These are phyloP conservation scores for Lepus americanus DNA, from an alignment of 2,113 vertebrate genomes.

Conservation along the genomic window DNA sequence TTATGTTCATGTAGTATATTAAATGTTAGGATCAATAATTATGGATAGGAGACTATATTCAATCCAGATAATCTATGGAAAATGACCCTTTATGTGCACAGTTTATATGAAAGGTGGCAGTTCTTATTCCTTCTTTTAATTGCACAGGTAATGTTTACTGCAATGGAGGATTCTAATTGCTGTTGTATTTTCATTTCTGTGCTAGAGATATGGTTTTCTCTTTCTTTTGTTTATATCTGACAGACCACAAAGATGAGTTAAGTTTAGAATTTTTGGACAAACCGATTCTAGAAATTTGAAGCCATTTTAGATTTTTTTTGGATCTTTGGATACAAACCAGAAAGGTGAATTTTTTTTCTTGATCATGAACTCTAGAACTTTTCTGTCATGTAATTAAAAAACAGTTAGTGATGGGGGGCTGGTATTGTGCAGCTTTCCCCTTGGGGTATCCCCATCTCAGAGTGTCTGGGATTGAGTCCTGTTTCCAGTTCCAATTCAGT, in stretches of 20 bases:
- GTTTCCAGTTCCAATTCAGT: too few relatives aligned
- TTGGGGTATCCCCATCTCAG: too few relatives aligned
- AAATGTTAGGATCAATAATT: not conserved
- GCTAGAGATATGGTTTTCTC: not conserved
- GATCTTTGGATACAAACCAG: not conserved
- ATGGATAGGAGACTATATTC: not conserved
- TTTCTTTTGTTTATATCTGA: constrained; percentile 52
- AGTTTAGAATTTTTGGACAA: constrained; percentile 13
- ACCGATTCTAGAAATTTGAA: constrained; percentile 14
- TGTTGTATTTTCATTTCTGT: constrained; percentile 17
- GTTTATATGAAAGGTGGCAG: not conserved
- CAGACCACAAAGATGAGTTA: constrained; percentile 6
- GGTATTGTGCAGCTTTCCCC: too few relatives aligned
- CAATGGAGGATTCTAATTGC: not conserved
- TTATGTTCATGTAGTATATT: not conserved
- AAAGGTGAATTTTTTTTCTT: not conserved
- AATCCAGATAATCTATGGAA: not conserved
- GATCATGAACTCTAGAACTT: not conserved
- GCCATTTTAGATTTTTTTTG: constrained; percentile 56
- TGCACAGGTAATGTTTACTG: not conserved
- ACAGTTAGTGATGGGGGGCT: not conserved
- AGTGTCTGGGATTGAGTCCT: too few relatives aligned
- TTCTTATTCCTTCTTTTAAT: not conserved
- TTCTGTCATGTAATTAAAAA: not conserved
- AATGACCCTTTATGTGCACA: not conserved